These are phyloP conservation scores for Patella vulgata DNA, from an alignment of 1,140 invertebrate species.

Conservation along the genomic window DNA sequence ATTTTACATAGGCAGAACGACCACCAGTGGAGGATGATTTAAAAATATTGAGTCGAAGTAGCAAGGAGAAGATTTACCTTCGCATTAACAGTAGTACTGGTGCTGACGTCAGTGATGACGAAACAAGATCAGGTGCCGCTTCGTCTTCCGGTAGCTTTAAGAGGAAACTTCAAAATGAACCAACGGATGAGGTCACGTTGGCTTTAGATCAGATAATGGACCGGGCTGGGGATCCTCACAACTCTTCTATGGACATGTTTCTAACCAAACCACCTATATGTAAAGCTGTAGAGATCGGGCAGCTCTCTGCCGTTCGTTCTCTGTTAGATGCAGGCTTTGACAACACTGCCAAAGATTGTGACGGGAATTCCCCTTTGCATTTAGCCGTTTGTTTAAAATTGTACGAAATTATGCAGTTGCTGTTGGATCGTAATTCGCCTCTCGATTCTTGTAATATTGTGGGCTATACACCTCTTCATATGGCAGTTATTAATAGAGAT, in stretches of 20 bases:
- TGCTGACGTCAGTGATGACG: background rate
- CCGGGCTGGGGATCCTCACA: too few species aligned
- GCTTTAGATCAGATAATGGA: background rate
- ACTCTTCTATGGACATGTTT: background rate
- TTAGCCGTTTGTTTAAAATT: background rate
- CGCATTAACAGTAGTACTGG: background rate
- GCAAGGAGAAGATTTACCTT: constrained; percentile 5
- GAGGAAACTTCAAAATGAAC: background rate
- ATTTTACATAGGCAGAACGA: background rate
- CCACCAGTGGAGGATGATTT: constrained; percentile 1
- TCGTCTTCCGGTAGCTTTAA: background rate
- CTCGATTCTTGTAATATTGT: background rate
- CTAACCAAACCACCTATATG: constrained; percentile 1
- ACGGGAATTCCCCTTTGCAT: constrained; percentile 3
- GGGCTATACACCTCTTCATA: constrained; percentile 5
- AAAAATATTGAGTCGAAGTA: constrained; percentile 2
- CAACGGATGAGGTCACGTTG: too few species aligned
- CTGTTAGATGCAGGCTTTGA: constrained; percentile 5
- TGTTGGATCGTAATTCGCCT: background rate
- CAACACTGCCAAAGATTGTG: background rate
- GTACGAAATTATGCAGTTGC: constrained; percentile 6
- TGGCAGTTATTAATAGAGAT: constrained; percentile 2
- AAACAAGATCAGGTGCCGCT: too few species aligned
- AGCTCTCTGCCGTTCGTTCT: background rate
- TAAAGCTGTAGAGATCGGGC: background rate